phyloP scores from a whole-genome alignment of 37 sponge, comb jelly and placozoan species.

The Beroe forskalii region DNA sequence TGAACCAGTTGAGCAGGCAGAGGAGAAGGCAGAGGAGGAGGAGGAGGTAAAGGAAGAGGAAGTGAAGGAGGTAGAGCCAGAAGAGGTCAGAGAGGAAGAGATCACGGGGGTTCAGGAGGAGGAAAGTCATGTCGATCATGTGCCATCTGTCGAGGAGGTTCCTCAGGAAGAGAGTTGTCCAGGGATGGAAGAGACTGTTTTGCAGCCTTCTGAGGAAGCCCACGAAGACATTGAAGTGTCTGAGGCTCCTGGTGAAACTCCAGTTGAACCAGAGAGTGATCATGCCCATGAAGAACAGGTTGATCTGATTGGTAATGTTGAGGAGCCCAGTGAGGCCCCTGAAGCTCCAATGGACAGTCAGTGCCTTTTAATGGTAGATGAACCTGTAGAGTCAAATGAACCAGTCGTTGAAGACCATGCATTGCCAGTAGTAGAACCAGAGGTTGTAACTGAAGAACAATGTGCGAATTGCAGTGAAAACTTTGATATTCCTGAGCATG shows the following conservation, averaged over 20 bases:
- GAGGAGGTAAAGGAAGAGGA: neutral
- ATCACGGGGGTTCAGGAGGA: no score
- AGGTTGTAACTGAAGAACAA: neutral
- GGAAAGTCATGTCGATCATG: neutral
- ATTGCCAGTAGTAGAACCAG: neutral
- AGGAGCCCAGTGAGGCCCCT: neutral
- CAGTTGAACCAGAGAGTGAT: no score
- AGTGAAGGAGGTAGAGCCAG: neutral
- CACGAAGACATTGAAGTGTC: no score
- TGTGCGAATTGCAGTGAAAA: neutral
- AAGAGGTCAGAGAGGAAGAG: no score
- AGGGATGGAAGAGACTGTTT: no score
- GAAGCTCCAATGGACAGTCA: neutral
- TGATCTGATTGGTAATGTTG: neutral
- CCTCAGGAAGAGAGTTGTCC: neutral
- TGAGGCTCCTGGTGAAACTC: no score
- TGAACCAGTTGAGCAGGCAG: neutral
- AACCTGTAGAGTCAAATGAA: neutral
- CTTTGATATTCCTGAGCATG: neutral
- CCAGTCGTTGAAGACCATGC: neutral
- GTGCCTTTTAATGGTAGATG: neutral
- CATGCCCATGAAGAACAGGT: no score
- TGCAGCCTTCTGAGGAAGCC: no score
- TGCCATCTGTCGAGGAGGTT: neutral
- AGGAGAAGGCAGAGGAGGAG: neutral